phyloP scores from a whole-genome alignment of 2,797 vertebrate genomes.

The Syndactyla subalaris region DNA sequence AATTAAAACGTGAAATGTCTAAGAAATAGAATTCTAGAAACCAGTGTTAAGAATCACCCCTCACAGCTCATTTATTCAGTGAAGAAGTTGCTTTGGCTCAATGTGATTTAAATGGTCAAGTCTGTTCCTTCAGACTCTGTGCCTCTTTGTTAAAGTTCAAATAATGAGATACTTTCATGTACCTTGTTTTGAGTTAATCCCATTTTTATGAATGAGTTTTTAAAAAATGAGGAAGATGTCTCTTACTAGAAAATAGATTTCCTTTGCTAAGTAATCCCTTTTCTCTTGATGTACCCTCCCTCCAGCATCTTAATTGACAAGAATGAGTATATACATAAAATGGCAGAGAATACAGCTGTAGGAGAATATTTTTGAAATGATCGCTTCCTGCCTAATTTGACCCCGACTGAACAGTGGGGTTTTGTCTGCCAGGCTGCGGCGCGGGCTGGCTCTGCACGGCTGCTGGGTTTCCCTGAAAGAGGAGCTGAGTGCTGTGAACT shows the following conservation, averaged over 20 bases:
- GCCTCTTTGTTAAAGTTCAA: not conserved
- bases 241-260: not conserved
- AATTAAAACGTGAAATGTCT: not conserved
- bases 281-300: not conserved
- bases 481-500: slow-evolving; percentile 42
- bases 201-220: not conserved
- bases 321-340: not conserved
- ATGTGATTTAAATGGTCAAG: not conserved
- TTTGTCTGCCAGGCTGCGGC: not conserved
- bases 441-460: not conserved
- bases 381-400: slow-evolving; percentile 1
- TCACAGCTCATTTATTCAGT: not conserved
- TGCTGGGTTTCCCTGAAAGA: slow-evolving; percentile 30
- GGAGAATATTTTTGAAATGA: not conserved
- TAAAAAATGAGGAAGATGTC: not conserved
- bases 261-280: not conserved
- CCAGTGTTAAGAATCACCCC: not conserved
- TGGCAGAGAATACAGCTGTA: not conserved
- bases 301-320: not conserved
- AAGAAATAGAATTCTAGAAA: not conserved
- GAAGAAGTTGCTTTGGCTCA: not conserved
- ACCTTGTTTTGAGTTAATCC: slow-evolving; percentile 15
- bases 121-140: not conserved
- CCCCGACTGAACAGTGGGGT: not conserved
- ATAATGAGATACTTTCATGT: not conserved